Evolutionary conservation across 1,140 invertebrate species (phyloP), one percentile per base, ranked within the genome.

Genomic region (Drosophila aff.): DNA sequence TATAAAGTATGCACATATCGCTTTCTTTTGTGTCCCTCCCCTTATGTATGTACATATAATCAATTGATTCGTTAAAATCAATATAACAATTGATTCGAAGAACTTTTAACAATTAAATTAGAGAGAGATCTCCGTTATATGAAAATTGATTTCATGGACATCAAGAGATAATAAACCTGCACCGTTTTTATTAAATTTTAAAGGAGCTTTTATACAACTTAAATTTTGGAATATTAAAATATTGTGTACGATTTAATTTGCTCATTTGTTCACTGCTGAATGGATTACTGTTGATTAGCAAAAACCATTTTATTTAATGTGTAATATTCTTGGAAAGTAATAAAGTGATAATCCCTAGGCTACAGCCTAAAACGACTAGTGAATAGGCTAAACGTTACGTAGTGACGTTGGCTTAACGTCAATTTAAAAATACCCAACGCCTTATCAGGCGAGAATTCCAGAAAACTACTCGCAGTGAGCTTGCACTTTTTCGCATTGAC

Each of bases 401-500:
- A 15, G 36, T 44, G 43, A 44, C 43, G 43, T 18, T 11, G n/a
- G 18, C 10, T 18, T 11, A 44, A 43, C 44, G 52, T 58, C 28
- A 49, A 41, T 57, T 16, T 38, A 15, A 58, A 40, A 47, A 58
- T 38, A 41, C 23, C 43, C 21, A 10, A 15, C 0, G 26, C 8
- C 40, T 43, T 53, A 40, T 55, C 40, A 50, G 40, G 62, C 47
- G 31, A 52, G 6, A 41, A 47, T 47, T 50, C 18, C 23, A 63
- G 33, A 38, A 16, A 36, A 57, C 21, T 40, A 50, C 23, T 67
- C 47, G 13, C 13, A n/a, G 33, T 52, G 26, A 43, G 11, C n/a
- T 31, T 50, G 55, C 38, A 6, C 15, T 31, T 52, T 5, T 72
- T 31, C 7, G 15, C 46, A 72, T 16, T 72, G 66, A 49, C 53